These are phyloP conservation scores for Atlantisia rogersi DNA, from an alignment of 2,113 vertebrate genomes.

Conservation along the genomic window DNA sequence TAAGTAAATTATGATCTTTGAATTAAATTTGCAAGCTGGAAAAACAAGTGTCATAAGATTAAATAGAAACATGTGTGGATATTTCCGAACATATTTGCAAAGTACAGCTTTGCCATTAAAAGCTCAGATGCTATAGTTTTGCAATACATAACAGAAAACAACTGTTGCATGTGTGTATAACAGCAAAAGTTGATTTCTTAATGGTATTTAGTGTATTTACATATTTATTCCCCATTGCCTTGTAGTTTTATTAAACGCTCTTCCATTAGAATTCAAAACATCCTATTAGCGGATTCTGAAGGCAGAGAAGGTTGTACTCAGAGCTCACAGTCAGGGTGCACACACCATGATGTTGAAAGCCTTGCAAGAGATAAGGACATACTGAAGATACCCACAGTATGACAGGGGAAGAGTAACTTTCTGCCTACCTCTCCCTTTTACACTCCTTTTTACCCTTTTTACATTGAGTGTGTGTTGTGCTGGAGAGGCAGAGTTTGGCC, in stretches of 20 bases:
- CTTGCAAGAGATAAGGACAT: background rate
- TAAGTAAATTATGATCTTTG: slow-evolving; percentile 76
- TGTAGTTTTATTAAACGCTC: background rate
- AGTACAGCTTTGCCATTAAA: background rate
- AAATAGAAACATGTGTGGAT: slow-evolving; percentile 84
- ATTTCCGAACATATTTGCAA: slow-evolving; percentile 68
- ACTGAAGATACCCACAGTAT: background rate
- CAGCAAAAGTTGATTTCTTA: background rate
- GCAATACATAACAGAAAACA: background rate
- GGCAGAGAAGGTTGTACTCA: background rate
- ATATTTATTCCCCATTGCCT: background rate
- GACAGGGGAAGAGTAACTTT: background rate
- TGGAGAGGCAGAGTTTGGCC: background rate
- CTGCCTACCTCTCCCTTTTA: background rate
- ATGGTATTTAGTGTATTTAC: background rate
- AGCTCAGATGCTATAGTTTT: slow-evolving; percentile 16
- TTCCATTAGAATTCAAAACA: background rate
- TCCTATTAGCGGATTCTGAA: background rate
- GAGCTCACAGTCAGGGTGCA: background rate
- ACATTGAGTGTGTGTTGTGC: rapidly evolving
- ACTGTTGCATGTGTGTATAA: background rate
- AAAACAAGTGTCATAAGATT: slow-evolving; percentile 60
- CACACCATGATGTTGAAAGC: background rate
- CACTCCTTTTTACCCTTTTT: background rate
- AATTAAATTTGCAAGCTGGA: slow-evolving; percentile 75